A percentile compares a stretch with the other conserved stretches of the same genome.
Evolutionary conservation across 2,797 vertebrate species (phyloP).

Genomic region (Falco rusticolus): DNA sequence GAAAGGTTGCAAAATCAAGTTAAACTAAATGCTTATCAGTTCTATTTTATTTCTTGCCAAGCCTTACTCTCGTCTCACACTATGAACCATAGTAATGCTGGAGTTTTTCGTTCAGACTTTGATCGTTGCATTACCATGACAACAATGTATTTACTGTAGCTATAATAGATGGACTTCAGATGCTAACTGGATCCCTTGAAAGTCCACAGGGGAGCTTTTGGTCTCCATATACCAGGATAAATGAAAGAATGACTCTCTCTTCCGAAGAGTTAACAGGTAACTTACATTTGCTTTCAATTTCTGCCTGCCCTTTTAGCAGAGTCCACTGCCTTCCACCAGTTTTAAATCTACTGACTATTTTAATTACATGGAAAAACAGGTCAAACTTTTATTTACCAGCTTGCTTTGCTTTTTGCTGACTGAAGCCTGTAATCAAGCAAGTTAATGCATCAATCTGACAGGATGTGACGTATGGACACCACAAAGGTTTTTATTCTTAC

Average conservation of each 20-base stretch:
- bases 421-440: background rate
- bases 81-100: background rate
- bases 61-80: background rate
- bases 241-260: background rate
- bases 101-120: background rate
- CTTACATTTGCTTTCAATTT: constrained; percentile 15
- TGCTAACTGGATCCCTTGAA: constrained; percentile 3
- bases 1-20: background rate
- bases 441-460: constrained; percentile 23
- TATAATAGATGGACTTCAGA: constrained; percentile 16
- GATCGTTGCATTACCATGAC: constrained; percentile 43
- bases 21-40: background rate
- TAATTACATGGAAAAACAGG: constrained; percentile 30
- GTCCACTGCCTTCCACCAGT: background rate
- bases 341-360: constrained; percentile 19
- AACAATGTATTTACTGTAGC: constrained; percentile 18
- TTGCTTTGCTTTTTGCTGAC: constrained; percentile 12
- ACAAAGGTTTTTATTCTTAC: background rate
- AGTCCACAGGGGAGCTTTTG: background rate
- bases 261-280: background rate
- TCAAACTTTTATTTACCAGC: constrained; percentile 8
- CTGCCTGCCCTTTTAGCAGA: constrained; percentile 4
- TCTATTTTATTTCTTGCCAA: background rate
- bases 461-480: background rate
- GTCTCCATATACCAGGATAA: background rate